These are phyloP conservation scores for Hemibagrus guttatus DNA, from an alignment of 2,797 vertebrate genomes.

Conservation along the genomic window DNA sequence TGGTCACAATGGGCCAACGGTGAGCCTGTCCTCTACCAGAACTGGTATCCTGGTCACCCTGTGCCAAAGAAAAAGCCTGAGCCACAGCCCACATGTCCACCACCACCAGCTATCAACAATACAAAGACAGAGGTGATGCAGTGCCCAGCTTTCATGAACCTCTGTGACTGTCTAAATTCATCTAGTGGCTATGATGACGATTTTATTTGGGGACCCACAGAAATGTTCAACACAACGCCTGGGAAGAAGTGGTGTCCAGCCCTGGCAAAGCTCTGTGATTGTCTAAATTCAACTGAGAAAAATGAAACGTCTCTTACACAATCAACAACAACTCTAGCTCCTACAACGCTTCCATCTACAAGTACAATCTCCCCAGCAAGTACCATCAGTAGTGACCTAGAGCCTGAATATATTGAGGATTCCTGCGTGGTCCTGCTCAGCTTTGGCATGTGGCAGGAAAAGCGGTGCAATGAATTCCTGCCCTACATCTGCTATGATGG, in stretches of 20 bases:
- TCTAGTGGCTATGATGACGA: background rate
- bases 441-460: constrained; percentile 73
- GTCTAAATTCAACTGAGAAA: constrained; percentile 24
- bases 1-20: constrained; percentile 73
- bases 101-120: background rate
- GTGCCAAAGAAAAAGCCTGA: constrained; percentile 41
- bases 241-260: background rate
- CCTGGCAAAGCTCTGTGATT: background rate
- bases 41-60: constrained; percentile 75
- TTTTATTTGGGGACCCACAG: background rate
- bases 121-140: background rate
- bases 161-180: constrained; percentile 41
- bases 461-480: constrained; percentile 56
- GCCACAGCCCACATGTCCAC: constrained; percentile 22
- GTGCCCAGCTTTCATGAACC: background rate
- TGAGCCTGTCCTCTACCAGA: constrained; percentile 72
- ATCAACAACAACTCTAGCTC: constrained; percentile 5
- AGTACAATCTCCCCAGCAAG: background rate
- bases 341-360: background rate
- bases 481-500: constrained; percentile 77
- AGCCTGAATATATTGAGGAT: constrained; percentile 57
- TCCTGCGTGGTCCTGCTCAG: constrained; percentile 69
- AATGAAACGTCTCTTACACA: background rate
- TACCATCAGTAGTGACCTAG: constrained; percentile 16
- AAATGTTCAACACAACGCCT: background rate